These are phyloP conservation scores for Aproaerema taeniolella DNA, from an alignment of 2,888 invertebrate species.

Conservation along the genomic window DNA sequence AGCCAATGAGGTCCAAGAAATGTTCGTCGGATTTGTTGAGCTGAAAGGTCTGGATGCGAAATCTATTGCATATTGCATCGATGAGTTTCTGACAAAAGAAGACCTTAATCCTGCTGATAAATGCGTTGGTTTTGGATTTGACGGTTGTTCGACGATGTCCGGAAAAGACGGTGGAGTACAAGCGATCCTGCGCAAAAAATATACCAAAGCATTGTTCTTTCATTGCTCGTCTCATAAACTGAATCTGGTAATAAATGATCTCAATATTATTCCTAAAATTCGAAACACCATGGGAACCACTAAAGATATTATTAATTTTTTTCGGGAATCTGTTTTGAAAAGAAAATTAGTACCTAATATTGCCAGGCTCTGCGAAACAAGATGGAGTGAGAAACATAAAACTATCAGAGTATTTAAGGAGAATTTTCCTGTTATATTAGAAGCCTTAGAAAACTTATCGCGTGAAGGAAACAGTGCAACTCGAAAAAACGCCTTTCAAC, in stretches of 20 bases:
- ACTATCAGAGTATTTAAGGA: no score
- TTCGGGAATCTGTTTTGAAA: no score
- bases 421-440: no score
- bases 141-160: slow-evolving; percentile 16
- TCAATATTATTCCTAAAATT: no score
- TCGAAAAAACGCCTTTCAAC: no score
- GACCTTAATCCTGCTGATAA: slow-evolving; percentile 9
- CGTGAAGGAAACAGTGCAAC: no score
- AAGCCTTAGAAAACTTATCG: no score
- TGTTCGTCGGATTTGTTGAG: slow-evolving; percentile 15
- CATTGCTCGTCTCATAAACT: slow-evolving; percentile 8
- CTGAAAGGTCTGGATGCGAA: slow-evolving; percentile 5
- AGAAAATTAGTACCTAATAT: no score
- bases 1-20: slow-evolving; percentile 13
- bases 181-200: slow-evolving; percentile 10
- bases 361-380: no score
- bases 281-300: no score
- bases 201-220: slow-evolving; percentile 4
- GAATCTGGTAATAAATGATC: slow-evolving; percentile 9
- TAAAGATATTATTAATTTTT: no score
- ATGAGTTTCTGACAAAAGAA: slow-evolving; percentile 14
- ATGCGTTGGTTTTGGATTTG: slow-evolving; percentile 14
- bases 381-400: no score
- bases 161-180: slow-evolving; percentile 15
- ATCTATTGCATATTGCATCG: slow-evolving; percentile 14